phyloP scores from a whole-genome alignment of 2,113 vertebrate species.

The Apodemus speciosus region DNA sequence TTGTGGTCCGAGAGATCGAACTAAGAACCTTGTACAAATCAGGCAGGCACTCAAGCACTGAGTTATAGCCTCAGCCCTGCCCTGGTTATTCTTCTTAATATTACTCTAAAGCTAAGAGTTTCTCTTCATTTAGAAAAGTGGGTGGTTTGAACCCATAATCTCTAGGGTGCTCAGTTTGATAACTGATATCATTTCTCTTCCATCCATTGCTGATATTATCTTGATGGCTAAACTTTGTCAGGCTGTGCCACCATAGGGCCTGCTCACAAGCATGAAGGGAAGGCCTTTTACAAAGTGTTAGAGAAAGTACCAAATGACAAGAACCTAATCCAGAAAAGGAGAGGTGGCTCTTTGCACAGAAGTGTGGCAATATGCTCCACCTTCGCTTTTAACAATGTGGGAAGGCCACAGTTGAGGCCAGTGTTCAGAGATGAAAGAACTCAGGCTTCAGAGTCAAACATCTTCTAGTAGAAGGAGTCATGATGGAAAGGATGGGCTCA shows the following conservation, averaged over 20 bases:
- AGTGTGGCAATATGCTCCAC: not conserved
- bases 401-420: not conserved
- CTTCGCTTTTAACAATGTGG: not conserved
- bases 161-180: not conserved
- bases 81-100: not conserved
- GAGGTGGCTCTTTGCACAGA: not conserved
- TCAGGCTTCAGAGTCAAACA: not conserved
- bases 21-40: not conserved
- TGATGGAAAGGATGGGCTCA: not conserved
- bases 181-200: slow-evolving; percentile 1
- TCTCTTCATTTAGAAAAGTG: slow-evolving; percentile 28
- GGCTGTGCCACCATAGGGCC: not conserved
- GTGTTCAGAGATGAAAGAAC: not conserved
- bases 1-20: not conserved
- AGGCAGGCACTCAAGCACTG: not conserved
- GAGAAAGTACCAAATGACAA: not conserved
- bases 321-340: slow-evolving; percentile 26
- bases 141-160: not conserved
- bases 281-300: not conserved
- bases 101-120: not conserved
- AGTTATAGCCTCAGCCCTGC: no score
- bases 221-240: not conserved
- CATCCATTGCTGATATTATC: not conserved
- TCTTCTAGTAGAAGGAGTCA: not conserved
- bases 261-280: not conserved